These are phyloP conservation scores for Calephelis perditalis DNA, from an alignment of 2,888 invertebrate species.

Conservation along the genomic window DNA sequence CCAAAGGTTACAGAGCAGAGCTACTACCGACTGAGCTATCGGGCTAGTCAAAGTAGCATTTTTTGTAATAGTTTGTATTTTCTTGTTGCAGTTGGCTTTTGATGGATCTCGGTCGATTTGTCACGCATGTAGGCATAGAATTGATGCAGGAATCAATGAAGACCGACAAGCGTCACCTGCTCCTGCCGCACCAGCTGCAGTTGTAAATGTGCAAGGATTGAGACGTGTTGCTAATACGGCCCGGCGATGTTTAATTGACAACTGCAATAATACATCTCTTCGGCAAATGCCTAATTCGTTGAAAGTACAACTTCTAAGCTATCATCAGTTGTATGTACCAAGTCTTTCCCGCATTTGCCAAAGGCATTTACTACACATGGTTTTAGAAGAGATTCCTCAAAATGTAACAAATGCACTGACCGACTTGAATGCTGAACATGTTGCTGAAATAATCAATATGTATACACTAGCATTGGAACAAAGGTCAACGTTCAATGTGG, in stretches of 20 bases:
- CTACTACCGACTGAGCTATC: not conserved
- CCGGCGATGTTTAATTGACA: not conserved
- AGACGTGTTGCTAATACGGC: not conserved
- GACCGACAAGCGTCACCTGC: not conserved
- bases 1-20: not conserved
- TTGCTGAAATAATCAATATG: not conserved
- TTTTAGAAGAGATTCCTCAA: not conserved
- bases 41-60: not conserved
- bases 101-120: constrained; percentile 1
- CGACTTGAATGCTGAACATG: not conserved
- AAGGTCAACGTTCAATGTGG: not conserved
- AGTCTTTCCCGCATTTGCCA: not conserved
- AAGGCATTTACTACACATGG: not conserved
- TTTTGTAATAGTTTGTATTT: not conserved
- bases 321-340: constrained; percentile 1
- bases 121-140: not conserved
- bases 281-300: not conserved
- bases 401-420: not conserved
- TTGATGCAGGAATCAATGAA: not conserved
- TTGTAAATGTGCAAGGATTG: not conserved
- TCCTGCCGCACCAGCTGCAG: not conserved
- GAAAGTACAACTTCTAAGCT: not conserved
- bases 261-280: not conserved
- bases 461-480: not conserved
- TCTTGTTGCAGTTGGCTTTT: not conserved